Evolutionary conservation across 1,140 invertebrate genomes (phyloP).

Genomic region (Philotrypesis tridentata): DNA sequence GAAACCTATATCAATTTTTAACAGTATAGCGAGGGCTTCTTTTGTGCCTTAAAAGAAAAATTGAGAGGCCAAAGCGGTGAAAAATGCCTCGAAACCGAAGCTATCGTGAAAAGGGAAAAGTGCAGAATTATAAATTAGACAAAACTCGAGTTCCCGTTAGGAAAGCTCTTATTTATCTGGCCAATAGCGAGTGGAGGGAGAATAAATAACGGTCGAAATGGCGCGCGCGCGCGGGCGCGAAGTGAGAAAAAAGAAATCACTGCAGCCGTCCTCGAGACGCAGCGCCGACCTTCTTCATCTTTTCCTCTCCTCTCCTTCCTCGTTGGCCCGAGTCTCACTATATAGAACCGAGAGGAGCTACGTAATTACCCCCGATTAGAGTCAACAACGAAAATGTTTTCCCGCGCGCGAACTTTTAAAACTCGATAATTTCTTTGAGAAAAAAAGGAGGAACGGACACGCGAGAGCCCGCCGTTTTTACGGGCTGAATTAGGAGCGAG

Average conservation of each 20-base stretch:
- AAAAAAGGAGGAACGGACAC: background rate
- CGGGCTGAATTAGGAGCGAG: background rate
- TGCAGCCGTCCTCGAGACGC: background rate
- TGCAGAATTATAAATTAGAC: too few species aligned
- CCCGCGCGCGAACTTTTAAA: constrained; percentile 30
- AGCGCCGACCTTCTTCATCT: constrained; percentile 20
- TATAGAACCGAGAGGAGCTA: background rate
- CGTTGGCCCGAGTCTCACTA: background rate
- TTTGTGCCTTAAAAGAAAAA: too few species aligned
- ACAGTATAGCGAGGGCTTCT: too few species aligned
- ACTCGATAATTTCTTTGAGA: constrained; percentile 38
- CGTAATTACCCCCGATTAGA: constrained; percentile 43
- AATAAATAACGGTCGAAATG: constrained; percentile 18
- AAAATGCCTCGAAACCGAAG: too few species aligned
- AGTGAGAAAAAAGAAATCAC: constrained; percentile 12
- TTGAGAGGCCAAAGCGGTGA: too few species aligned
- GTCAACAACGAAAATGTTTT: constrained; percentile 22
- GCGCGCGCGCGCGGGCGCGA: too few species aligned
- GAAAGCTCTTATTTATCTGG: too few species aligned
- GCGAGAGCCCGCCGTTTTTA: background rate
- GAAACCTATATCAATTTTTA: too few species aligned
- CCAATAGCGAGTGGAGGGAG: too few species aligned
- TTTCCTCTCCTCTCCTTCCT: constrained; percentile 9
- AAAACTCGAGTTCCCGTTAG: too few species aligned
- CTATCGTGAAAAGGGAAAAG: too few species aligned